Base-by-base conservation (phyloP, 2,797 vertebrate genomes). In the Mareca strepera region DNA sequence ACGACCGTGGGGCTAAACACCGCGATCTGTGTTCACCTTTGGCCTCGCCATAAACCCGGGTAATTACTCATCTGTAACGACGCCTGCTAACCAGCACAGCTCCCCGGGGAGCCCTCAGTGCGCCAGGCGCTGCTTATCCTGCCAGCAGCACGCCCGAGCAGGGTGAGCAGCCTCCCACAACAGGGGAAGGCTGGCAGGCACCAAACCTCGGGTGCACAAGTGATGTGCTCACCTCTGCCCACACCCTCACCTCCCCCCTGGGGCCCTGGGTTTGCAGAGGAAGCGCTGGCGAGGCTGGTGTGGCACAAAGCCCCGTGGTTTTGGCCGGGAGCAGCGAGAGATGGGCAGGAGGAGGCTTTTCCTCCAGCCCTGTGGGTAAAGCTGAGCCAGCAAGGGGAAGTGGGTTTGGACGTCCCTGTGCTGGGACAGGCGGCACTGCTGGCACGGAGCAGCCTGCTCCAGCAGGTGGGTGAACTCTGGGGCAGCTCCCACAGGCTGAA, bases 91-190 rank as follows among this genome's bases (percentile, higher is more conserved):
- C 76, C 11, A 1, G 23, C 3, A 1, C 35, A 28, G 20, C 50
- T 86, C 1, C 0, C 11, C 2, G 4, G 58, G 68, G 33, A 69
- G 37, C 39, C 2, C 0, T 48, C 69, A 28, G n/a, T 6, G 28
- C 66, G 60, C 22, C 0, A 0, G 31, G 39, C 68, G 12, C 62
- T 60, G 53, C 50, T 86, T 60, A 58, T 88, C 18, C 66, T 0
- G 1, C 33, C 52, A 73, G 60, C 35, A 2, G 0, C 20, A 35
- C 80, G 23, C n/a, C 39, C 4, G 6, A 46, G 48, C 23, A 4
- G 12, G 67, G n/a, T 48, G 35, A 77, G 23, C 25, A 52, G 75
- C 41, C 82, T 76, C 11, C 44, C 17, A 2, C 10, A 11, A 44
- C 2, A 1, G 35, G 11, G 26, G 17, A 80, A 44, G 44, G 35